A percentile compares a stretch with the other conserved stretches of the same genome.
Conservation (phyloP, 2,797 vertebrate species). For the Luscinia luscinia region DNA sequence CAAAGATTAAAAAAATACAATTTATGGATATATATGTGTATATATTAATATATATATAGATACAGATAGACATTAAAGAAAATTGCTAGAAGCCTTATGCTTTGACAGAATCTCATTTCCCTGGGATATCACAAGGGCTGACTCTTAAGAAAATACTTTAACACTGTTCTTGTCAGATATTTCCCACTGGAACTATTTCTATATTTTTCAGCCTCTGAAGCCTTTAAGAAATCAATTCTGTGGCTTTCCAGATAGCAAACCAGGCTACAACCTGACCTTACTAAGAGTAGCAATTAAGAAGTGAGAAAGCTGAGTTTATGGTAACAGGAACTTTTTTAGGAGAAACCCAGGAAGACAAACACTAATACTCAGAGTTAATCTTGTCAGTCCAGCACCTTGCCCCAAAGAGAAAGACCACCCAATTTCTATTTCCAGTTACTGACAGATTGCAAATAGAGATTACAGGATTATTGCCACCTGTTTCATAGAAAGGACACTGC, state of each 20-base stretch:
- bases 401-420: background rate
- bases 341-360: background rate
- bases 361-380: background rate
- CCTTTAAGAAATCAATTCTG: background rate
- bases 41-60: too few relatives aligned
- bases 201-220: background rate
- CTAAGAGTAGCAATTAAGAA: background rate
- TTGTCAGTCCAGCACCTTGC: background rate
- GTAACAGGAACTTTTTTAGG: background rate
- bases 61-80: background rate
- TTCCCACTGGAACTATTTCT: background rate
- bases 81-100: background rate
- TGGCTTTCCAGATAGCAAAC: background rate
- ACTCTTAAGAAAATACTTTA: background rate
- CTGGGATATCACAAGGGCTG: background rate
- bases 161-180: background rate
- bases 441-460: background rate
- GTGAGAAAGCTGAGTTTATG: background rate
- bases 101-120: background rate
- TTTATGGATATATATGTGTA: rapidly evolving
- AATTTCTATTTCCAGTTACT: background rate
- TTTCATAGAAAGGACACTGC: background rate
- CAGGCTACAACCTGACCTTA: background rate
- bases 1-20: background rate
- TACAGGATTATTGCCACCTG: background rate